Evolutionary conservation across 2,888 invertebrate genomes (phyloP).

Genomic region (Kuschelorhynchus macadamiae): DNA sequence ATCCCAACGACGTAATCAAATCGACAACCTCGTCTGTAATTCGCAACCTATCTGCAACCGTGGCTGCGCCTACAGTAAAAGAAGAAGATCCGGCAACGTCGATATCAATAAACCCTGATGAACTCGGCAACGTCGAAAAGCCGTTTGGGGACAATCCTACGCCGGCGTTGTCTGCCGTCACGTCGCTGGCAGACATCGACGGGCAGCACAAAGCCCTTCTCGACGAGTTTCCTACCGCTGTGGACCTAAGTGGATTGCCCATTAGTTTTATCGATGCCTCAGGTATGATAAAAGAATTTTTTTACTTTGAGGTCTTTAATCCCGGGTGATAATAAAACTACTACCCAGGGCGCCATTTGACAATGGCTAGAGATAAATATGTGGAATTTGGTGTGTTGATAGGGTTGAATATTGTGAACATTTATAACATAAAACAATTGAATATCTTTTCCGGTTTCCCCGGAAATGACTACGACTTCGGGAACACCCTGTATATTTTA

Average conservation of each 20-base stretch:
- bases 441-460: too few relatives aligned
- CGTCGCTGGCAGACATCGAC: background rate
- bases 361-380: too few relatives aligned
- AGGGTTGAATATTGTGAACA: too few relatives aligned
- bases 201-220: background rate
- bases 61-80: background rate
- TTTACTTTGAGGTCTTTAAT: too few relatives aligned
- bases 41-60: too few relatives aligned
- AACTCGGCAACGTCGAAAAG: background rate
- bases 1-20: slow-evolving; percentile 33
- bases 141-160: background rate
- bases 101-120: background rate
- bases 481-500: too few relatives aligned
- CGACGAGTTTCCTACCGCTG: slow-evolving; percentile 4
- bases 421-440: too few relatives aligned
- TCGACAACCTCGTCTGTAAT: background rate
- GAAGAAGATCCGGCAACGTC: background rate
- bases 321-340: too few relatives aligned
- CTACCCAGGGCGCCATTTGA: too few relatives aligned
- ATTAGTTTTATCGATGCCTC: slow-evolving; percentile 16
- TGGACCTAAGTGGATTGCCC: slow-evolving; percentile 15
- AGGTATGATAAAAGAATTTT: slow-evolving; percentile 3
- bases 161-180: background rate
- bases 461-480: too few relatives aligned
- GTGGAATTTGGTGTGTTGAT: too few relatives aligned